phyloP scores from a whole-genome alignment of 2,888 invertebrate genomes.

The Melolontha melolontha region DNA sequence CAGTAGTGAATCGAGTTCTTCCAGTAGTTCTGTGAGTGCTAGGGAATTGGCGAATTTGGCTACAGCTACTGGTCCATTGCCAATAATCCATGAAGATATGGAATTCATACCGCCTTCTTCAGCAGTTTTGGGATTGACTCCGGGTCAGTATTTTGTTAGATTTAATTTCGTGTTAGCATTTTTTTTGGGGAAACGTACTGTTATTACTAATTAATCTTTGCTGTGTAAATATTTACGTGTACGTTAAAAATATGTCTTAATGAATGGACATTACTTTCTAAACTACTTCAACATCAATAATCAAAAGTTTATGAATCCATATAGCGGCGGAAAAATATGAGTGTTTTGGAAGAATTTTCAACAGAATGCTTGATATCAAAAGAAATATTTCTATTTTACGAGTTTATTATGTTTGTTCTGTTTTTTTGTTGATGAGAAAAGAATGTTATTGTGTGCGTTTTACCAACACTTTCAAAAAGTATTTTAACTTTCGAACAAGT shows the following conservation, averaged over 20 bases:
- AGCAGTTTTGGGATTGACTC: constrained; percentile 57
- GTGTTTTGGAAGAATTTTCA: background rate
- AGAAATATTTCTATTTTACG: too few relatives aligned
- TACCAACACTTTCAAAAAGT: too few relatives aligned
- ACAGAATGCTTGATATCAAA: too few relatives aligned
- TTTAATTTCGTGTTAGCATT: background rate
- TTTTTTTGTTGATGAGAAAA: too few relatives aligned
- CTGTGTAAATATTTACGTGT: background rate
- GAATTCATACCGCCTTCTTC: constrained; percentile 70
- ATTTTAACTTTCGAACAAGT: too few relatives aligned
- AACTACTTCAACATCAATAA: background rate
- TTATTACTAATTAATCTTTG: too few relatives aligned
- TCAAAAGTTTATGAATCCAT: background rate
- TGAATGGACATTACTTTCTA: too few relatives aligned
- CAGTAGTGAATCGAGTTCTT: constrained; percentile 61
- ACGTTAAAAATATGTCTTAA: too few relatives aligned
- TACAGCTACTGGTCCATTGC: constrained; percentile 69
- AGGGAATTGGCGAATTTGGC: constrained; percentile 61
- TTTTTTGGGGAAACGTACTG: too few relatives aligned
- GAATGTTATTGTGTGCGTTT: too few relatives aligned
- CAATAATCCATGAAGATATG: constrained; percentile 89
- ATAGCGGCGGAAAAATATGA: background rate
- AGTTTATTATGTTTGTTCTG: too few relatives aligned
- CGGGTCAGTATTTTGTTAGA: constrained; percentile 55
- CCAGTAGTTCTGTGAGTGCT: constrained; percentile 60